Base-by-base conservation (phyloP, 2,113 vertebrate species). In the Prochilodus magdalenae region DNA sequence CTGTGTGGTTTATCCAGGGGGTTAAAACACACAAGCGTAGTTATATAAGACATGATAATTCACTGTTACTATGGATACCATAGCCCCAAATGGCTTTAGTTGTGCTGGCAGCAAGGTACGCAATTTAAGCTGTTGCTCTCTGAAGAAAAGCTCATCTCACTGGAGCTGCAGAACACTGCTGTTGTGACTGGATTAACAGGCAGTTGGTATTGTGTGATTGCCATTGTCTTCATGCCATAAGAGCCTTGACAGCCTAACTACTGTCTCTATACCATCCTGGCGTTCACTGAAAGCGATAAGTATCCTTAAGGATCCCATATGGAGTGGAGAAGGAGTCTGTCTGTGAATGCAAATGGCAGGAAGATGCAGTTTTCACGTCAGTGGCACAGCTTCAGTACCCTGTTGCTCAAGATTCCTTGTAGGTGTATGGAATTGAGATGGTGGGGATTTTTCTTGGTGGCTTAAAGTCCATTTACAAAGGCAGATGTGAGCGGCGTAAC, bases 41-140 rank as follows among this genome's bases (percentile, higher is more conserved):
- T 94, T 93, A 93, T 85, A 84, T 91, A 93, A 93, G 65, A 85
- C 82, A 84, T 85, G 81, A 90, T 92, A 92, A 93, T 92, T 91
- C 87, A 67, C 88, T 85, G 91, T 92, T 91, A 86, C 91, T 87
- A 91, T 92, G 87, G 90, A 83, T 84, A 94, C 88, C 82, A 83
- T 87, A 87, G 83, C 89, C 88, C 89, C 87, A 86, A 87, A 75
- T 88, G 87, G 77, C 66, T 78, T 79, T 53, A 75, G 82, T 86
- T 84, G 85, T 85, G 77, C 83, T 78, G 84, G 77, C 71, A 76
- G 87, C 84, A 88, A 87, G 87, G 83, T 83, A 88, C 79, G 81
- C 72, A 47, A 86, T 87, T 87, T 67, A 83, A 88, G 77, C 36
- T 2, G 66, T 83, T 75, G 79, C 77, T 85, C 71, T 72, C 71